Base-by-base conservation (phyloP, 92 coral and sea anemone species). In the Heliopora coerulea region DNA sequence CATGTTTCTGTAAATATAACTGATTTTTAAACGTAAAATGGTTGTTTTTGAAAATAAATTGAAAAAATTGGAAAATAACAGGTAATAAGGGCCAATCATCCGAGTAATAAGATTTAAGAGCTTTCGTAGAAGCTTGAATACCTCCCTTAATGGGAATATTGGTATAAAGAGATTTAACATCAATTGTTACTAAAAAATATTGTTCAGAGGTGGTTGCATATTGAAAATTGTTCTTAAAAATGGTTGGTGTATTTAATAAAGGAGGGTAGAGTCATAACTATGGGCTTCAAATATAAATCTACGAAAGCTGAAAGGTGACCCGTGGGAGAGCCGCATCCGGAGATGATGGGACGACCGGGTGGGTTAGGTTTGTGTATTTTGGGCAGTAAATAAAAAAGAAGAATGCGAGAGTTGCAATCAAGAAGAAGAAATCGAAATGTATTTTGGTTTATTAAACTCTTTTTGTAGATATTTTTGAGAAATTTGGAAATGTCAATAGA, bases 181-280 rank as follows among this genome's bases (percentile, higher is more conserved):
- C 86, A 19, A 78, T 29, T n/a, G 84, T 60, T 21, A 64, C 82
- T 40, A 82, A 58, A 14, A 80, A 15, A 65, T 28, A 18, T 64
- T 26, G 0, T 42, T 61, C 19, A 83, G 87, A 2, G 68, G 79
- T 40, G 74, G 79, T 21, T 82, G 86, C 8, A 78, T 26, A 20
- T 31, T 13, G 65, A 68, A 52, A 6, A 83, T 44, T 14, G 79
- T 84, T 21, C 64, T 34, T 18, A 84, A 59, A 84, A 79, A 54
- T 84, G 84, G 49, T 42, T 79, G 26, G 84, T 84, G 84, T 84
- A 81, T 49, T 42, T 70, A 6, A 83, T 72, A 62, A 68, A 69
- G 28, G 87, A 83, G 1, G 73, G 73, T 41, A 59, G 24, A 9
- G 0, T 8, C 2, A 84, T 65, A 4, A 79, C 88, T 0, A 79